These are phyloP conservation scores for Empidonax traillii DNA, from an alignment of 2,113 vertebrate genomes.

Conservation along the genomic window DNA sequence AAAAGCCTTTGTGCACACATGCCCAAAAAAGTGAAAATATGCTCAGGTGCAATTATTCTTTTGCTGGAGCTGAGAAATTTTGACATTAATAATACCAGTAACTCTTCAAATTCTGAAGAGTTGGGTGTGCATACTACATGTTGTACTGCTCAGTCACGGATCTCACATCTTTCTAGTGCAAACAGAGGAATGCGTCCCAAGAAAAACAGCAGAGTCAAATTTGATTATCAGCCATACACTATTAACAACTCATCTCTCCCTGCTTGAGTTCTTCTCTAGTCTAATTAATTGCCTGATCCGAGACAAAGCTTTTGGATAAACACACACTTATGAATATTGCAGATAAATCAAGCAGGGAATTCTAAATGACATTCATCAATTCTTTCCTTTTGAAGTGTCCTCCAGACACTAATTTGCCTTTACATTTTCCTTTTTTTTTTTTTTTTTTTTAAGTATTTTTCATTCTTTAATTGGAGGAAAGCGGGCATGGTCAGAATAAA, in stretches of 20 bases:
- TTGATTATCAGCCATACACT: not conserved
- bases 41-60: not conserved
- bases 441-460: not conserved
- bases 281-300: slow-evolving; percentile 43
- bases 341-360: slow-evolving; percentile 2
- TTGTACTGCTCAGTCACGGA: not conserved
- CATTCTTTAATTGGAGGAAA: not conserved
- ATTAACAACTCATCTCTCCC: not conserved
- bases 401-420: slow-evolving; percentile 1
- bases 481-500: not conserved
- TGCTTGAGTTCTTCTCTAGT: slow-evolving; percentile 9
- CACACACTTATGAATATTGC: not conserved
- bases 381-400: slow-evolving; percentile 17
- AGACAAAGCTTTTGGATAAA: slow-evolving; percentile 51
- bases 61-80: not conserved
- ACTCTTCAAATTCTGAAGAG: not conserved
- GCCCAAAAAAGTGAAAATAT: not conserved
- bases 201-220: not conserved
- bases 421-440: not conserved
- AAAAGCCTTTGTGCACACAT: not conserved
- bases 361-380: not conserved
- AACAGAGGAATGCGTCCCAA: not conserved
- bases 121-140: not conserved
- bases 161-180: not conserved
- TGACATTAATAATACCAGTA: not conserved